Base-by-base conservation (phyloP, 2,888 invertebrate species). In the Piscicola geometra region DNA sequence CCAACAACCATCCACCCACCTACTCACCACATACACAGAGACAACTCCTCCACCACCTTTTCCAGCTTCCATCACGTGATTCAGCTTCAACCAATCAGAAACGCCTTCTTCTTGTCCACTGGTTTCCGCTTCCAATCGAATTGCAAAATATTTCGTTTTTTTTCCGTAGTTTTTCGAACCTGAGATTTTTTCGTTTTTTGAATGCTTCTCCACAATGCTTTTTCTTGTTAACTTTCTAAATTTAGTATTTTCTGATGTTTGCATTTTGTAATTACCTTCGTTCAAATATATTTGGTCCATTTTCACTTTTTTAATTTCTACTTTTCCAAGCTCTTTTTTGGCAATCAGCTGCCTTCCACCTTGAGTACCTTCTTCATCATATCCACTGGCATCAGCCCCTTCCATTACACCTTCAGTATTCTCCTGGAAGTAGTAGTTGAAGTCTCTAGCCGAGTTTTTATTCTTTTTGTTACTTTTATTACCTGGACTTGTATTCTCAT, bases 101-200 rank as follows among this genome's bases (percentile, higher is more conserved):
- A 56, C 60, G 25, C n/a, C 60, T 56, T 56, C 60, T 56, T 56
- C 60, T 15, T 21, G 21, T 3, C 60, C 60, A 56, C 60, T 56
- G 9, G 25, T 25, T 56, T 56, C 60, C 21, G 60, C 60, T 21
- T 56, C 60, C 21, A 56, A 56, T 56, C 60, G 60, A 21, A 56
- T 47, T 47, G 9, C 12, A 47, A 21, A 47, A 47, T 21, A 15
- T 47, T 47, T 47, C 21, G 50, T 47, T 47, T 47, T 47, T 47
- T 21, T 47, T 47, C 12, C 50, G 9, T 47, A 21, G 9, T 47
- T 47, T 47, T 47, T 47, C 21, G 50, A 15, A 18, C 25, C 25
- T 56, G 60, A 56, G 25, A 18, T 56, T 56, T 56, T 56, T 56
- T 56, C 25, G 9, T 56, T 18, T 21, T 47, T 47, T 47, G 50